Evolutionary conservation across 2,113 vertebrate genomes (phyloP), one percentile per base, ranked within the genome.

Genomic region (Pimephales promelas): DNA sequence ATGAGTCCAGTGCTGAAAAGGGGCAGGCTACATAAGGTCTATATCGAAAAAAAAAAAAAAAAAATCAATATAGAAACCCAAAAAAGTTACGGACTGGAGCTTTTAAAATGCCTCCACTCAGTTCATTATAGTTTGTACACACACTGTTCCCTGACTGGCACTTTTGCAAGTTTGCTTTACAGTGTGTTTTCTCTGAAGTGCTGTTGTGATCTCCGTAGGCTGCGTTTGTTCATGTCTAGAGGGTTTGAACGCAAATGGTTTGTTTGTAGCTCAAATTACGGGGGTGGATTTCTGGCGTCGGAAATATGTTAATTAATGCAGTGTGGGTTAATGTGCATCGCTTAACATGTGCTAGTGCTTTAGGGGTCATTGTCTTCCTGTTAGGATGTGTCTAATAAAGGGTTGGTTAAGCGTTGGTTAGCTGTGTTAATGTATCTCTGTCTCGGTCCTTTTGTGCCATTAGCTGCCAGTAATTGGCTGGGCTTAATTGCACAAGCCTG

Each of bases 371-470:
- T 84, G 74, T 75, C 47, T 64, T 20, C 22, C 61, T 64, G 73
- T 70, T 77, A 56, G 61, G 82, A 62, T 68, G 20, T n/a, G 56
- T 31, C 85, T 88, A 80, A 83, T 88, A 79, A 83, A 80, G 54
- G 83, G 70, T 74, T 85, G 71, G 80, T 88, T 86, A 87, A 88
- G 87, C 64, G 28, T 78, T n/a, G 80, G 86, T 86, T 88, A 82
- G 47, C 61, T 47, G 59, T 70, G 68, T 77, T 87, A 78, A 88
- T 85, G 70, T 81, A 71, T 72, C 62, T 62, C 34, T 85, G 75
- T 83, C 70, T 72, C 62, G 34, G 31, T n/a, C 22, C 64, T 10
- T 73, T 79, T 72, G 7, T 75, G 26, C 78, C 59, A 79, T 87
- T 75, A 70, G 76, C 78, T 20, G 8, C 14, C 81, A 40, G 72